Evolutionary conservation across 2,888 invertebrate genomes (phyloP).

Genomic region (Papilio gigon): DNA sequence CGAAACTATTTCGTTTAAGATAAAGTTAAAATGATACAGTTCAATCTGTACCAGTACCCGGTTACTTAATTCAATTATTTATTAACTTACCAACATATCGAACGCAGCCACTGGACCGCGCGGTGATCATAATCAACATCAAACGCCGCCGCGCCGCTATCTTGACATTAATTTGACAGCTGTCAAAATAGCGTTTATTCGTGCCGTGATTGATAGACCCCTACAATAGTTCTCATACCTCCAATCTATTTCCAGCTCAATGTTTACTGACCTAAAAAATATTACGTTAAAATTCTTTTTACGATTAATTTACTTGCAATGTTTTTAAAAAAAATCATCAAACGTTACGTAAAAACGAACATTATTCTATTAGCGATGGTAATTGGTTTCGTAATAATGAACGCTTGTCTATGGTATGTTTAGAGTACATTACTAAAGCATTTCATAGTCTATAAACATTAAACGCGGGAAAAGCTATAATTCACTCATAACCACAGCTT

Average conservation of each 20-base stretch:
- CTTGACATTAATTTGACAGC: constrained; percentile 72
- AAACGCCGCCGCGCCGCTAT: constrained; percentile 46
- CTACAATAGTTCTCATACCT: constrained; percentile 21
- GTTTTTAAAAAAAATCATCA: constrained; percentile 19
- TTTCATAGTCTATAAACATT: constrained; percentile 39
- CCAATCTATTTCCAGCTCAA: neutral
- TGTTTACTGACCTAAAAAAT: constrained; percentile 11
- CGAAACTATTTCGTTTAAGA: neutral
- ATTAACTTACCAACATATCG: constrained; percentile 22
- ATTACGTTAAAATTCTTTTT: constrained; percentile 16
- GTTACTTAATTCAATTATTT: constrained; percentile 31
- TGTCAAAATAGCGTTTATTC: constrained; percentile 63
- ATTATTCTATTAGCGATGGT: constrained; percentile 39
- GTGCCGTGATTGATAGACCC: constrained; percentile 42
- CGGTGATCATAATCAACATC: constrained; percentile 38
- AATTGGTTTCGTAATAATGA: constrained; percentile 37
- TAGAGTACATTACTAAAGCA: constrained; percentile 31
- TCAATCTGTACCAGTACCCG: neutral
- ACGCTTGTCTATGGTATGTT: constrained; percentile 25
- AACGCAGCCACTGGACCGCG: constrained; percentile 23
- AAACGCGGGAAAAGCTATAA: constrained; percentile 32
- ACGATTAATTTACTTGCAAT: constrained; percentile 1
- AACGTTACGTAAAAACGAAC: constrained; percentile 15
- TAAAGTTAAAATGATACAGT: neutral
- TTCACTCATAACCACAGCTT: constrained; percentile 37